Base-by-base conservation (phyloP, 2,888 invertebrate genomes). In the Dynastes maya region DNA sequence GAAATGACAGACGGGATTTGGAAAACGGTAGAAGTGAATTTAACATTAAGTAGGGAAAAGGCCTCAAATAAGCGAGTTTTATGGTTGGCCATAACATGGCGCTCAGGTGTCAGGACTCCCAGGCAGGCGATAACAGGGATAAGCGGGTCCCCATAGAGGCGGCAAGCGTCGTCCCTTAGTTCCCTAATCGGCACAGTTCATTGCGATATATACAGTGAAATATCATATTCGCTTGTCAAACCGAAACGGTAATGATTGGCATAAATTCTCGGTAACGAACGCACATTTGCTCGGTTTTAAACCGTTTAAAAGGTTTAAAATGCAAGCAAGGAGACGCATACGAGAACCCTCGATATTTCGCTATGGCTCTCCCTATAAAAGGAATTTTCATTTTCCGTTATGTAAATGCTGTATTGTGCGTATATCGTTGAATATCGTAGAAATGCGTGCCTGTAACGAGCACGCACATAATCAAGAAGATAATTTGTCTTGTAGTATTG, bases 81-180 rank as follows among this genome's bases (percentile, higher is more conserved):
- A 84, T 84, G 81, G 80, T 76, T 78, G 81, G 80, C 83, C 81
- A 82, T 84, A 82, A 82, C 82, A 76, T 76, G 80, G 85, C 83
- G 87, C 88, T 87, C 89, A 89, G 89, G 89, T 89, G 89, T 87
- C 83, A 83, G 81, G 82, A 83, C 85, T 87, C 87, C 85, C 87
- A 87, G 87, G 87, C 85, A 86, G 85, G 86, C 88, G 89, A 88
- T 89, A 89, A 89, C 88, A 86, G 88, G 89, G 89, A 89, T 89
- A 88, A 89, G 88, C 88, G 85, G 79, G 82, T 82, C 83, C 84
- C 81, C 80, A 82, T 55, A 16, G 55, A n/a, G 55, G 80, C 82
- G 83, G 80, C 83, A 83, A 83, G 82, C 83, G 84, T 84, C 84
- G 84, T 84, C 84, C 80, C 40, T 58, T 84, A 84, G 76, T 27